phyloP scores from a whole-genome alignment of 2,797 vertebrate genomes.

The Anolis apletophallus region DNA sequence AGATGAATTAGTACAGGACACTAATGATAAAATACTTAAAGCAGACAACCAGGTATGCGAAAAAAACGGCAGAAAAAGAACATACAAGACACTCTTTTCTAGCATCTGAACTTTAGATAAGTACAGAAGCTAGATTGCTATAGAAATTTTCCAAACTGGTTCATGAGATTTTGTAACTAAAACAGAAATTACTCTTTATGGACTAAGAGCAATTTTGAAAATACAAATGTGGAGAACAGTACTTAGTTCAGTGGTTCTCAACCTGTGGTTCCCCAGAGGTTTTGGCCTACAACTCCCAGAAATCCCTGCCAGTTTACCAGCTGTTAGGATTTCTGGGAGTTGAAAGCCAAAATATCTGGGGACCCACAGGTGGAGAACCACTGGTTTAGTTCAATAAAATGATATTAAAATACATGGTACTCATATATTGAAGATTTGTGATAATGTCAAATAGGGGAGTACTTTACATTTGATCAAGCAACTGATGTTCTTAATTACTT shows the following conservation, averaged over 20 bases:
- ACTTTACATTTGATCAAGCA: slow-evolving; percentile 5
- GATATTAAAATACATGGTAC: background rate
- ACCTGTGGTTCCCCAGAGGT: no score
- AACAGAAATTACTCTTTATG: slow-evolving; percentile 17
- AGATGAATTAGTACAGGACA: background rate
- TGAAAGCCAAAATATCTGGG: no score
- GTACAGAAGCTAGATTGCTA: background rate
- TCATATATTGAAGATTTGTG: background rate
- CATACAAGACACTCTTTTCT: background rate
- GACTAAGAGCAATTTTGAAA: slow-evolving; percentile 2
- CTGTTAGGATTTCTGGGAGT: no score
- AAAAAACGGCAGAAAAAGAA: background rate
- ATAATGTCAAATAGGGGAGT: background rate
- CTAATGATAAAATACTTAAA: background rate
- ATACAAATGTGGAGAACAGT: background rate
- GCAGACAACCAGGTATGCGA: background rate
- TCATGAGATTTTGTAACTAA: background rate
- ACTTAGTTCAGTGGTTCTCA: background rate
- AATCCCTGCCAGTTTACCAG: no score
- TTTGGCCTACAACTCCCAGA: no score
- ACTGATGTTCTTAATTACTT: slow-evolving; percentile 16
- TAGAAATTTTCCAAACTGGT: background rate
- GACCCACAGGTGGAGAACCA: no score
- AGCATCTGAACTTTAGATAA: background rate
- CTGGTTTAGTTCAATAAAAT: background rate